Evolutionary conservation across 2,888 invertebrate genomes (phyloP).

Genomic region (Corythucha ciliata): DNA sequence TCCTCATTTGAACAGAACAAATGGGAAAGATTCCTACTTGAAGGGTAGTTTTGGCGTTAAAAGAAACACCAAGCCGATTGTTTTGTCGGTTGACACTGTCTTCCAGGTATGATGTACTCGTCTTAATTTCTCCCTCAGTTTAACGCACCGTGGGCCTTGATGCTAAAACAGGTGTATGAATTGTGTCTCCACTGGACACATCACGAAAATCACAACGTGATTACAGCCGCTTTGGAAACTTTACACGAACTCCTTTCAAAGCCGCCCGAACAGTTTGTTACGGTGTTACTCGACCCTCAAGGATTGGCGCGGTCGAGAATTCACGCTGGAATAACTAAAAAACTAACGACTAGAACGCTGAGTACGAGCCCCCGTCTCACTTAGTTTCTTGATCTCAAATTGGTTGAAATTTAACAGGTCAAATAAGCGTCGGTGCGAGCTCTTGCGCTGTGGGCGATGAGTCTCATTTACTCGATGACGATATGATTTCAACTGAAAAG

Average conservation of each 20-base stretch:
- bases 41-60: constrained; percentile 40
- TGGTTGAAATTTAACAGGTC: no score
- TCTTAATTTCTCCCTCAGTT: not conserved
- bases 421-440: constrained; percentile 43
- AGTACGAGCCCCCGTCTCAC: no score
- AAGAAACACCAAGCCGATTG: constrained; percentile 38
- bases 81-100: constrained; percentile 40
- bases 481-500: no score
- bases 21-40: constrained; percentile 32
- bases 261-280: constrained; percentile 47
- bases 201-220: constrained; percentile 73
- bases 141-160: not conserved
- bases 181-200: constrained; percentile 60
- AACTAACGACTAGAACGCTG: constrained; percentile 46
- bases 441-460: no score
- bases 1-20: constrained; percentile 40
- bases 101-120: constrained; percentile 39
- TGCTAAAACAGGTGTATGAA: constrained; percentile 61
- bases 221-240: constrained; percentile 77
- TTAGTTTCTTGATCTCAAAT: no score
- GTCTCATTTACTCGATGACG: no score
- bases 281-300: constrained; percentile 46
- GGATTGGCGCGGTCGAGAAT: constrained; percentile 44
- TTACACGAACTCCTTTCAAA: constrained; percentile 54
- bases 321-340: constrained; percentile 39